Conservation (phyloP, 2,888 invertebrate genomes). For the Galerucella calmariensis region DNA sequence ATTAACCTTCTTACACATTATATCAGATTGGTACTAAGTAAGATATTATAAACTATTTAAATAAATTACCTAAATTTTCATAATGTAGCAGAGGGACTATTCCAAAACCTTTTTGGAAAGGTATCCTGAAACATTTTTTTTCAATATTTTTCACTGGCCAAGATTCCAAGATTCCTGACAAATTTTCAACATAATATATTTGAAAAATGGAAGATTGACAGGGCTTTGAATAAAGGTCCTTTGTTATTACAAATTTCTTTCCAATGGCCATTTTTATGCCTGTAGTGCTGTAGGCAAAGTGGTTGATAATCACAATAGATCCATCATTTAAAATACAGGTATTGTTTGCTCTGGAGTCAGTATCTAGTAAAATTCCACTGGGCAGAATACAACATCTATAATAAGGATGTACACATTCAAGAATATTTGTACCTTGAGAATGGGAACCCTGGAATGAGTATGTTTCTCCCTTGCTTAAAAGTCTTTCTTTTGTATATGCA, state of each 20-base stretch:
- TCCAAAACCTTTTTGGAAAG: neutral
- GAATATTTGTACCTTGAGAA: neutral
- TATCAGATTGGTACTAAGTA: no score
- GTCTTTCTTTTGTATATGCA: neutral
- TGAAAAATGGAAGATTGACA: neutral
- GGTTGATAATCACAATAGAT: neutral
- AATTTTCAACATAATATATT: neutral
- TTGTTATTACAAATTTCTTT: neutral
- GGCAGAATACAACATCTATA: neutral
- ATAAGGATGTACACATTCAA: neutral
- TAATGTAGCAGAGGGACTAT: neutral
- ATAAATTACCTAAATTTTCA: neutral
- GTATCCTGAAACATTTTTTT: neutral
- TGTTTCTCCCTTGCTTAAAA: neutral
- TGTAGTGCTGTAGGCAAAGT: neutral
- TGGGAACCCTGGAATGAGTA: neutral
- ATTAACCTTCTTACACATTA: no score
- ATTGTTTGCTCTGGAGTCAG: neutral
- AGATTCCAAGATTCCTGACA: neutral
- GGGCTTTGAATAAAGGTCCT: neutral
- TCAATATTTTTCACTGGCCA: neutral
- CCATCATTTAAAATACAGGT: neutral
- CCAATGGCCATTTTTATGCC: neutral
- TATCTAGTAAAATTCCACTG: neutral
- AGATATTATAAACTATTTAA: no score